These are phyloP conservation scores for Lypha dubia DNA, from an alignment of 2,888 invertebrate genomes.

Conservation along the genomic window DNA sequence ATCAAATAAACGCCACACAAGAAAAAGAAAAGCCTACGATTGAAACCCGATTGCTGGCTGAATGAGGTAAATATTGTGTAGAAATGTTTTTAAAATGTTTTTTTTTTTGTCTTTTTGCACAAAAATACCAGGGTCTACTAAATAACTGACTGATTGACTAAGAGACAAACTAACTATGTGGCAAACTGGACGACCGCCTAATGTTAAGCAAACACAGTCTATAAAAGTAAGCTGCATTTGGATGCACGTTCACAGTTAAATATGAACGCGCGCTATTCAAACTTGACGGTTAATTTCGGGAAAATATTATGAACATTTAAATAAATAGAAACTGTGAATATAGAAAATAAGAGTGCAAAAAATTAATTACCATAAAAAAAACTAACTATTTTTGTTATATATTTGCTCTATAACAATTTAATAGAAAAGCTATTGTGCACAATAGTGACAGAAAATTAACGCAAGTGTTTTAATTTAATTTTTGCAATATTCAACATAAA, in stretches of 20 bases:
- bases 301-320: slow-evolving; percentile 44
- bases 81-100: slow-evolving; percentile 8
- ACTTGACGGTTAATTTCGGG: slow-evolving; percentile 65
- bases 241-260: slow-evolving; percentile 70
- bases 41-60: slow-evolving; percentile 62
- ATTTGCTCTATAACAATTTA: slow-evolving; percentile 49
- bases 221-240: slow-evolving; percentile 73
- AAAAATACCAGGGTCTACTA: slow-evolving; percentile 55
- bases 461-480: slow-evolving; percentile 45
- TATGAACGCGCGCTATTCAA: slow-evolving; percentile 63
- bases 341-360: slow-evolving; percentile 29
- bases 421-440: slow-evolving; percentile 41
- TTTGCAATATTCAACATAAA: slow-evolving; percentile 10
- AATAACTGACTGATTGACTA: slow-evolving; percentile 33
- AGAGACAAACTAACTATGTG: slow-evolving; percentile 19
- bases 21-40: slow-evolving; percentile 56
- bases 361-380: slow-evolving; percentile 6
- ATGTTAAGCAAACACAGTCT: slow-evolving; percentile 70
- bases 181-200: slow-evolving; percentile 40
- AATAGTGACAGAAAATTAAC: slow-evolving; percentile 43
- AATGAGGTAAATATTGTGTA: slow-evolving; percentile 47
- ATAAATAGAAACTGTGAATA: slow-evolving; percentile 12
- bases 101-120: slow-evolving; percentile 46
- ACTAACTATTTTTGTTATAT: slow-evolving; percentile 38
- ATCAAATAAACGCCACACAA: slow-evolving; percentile 52